Base-by-base conservation (phyloP, 1,140 invertebrate species). In the Macrobrachium rosenbergii region DNA sequence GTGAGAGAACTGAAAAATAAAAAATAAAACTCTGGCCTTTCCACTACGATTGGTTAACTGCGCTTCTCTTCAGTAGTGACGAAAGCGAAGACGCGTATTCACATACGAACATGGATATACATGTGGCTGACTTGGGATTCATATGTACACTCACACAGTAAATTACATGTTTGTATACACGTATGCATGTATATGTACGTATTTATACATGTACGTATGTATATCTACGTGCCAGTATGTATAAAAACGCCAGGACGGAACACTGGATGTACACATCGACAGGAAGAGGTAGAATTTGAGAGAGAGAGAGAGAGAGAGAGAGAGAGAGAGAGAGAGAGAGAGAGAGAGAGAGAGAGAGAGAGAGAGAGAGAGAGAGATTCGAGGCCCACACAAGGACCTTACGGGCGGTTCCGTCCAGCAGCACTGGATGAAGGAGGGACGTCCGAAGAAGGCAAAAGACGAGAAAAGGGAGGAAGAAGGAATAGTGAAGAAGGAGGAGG, bases 251-350 rank as follows among this genome's bases (percentile, higher is more conserved):
- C 28, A 45, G 75, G 21, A 28, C 52, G 6, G 37, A 52, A 43
- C 21, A 45, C 10, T 52, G 16, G 21, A 45, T 17, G 69, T 14
- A 73, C 69, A 23, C 14, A 19, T 5, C 14, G 2, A 23, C 43
- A 19, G 28, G 43, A 23, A 72, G 43, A 28, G 69, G 43, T 12
- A 72, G n/a, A n/a, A n/a, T n/a, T n/a, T n/a, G 21, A 73, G 69
- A 73, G 21, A 73, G 21, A 23, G 21, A 73, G 69, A 73, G 21
- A 73, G 21, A 73, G 69, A 73, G 21, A 23, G 69, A 73, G 69
- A 73, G 75, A 43, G 75, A 45, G 75, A 52, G 43, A 45, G 75
- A 77, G 43, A 21, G 28, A 77, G 43, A 23, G 21, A 73, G 69
- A 73, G 21, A 73, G 21, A 23, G 21, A 73, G 69, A 73, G 21